Evolutionary conservation across 2,113 vertebrate species (phyloP).

Genomic region (Onychostruthus taczanowskii): DNA sequence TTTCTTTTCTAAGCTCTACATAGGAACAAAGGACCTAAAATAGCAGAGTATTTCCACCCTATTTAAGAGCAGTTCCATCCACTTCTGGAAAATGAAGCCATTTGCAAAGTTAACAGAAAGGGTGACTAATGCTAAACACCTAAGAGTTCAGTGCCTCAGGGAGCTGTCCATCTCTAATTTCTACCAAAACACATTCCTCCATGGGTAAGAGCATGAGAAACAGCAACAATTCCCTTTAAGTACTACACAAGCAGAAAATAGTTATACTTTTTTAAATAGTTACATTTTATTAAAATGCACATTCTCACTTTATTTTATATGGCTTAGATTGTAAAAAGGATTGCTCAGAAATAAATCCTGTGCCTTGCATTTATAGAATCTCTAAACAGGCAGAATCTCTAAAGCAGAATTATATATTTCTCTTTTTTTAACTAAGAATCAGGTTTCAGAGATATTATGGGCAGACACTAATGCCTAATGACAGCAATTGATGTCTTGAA

Average conservation of each 20-base stretch:
- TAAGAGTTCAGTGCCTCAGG: background rate
- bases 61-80: background rate
- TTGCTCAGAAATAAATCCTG: background rate
- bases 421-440: background rate
- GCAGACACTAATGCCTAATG: background rate
- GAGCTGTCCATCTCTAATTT: background rate
- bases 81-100: background rate
- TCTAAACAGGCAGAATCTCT: background rate
- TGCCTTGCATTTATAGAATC: background rate
- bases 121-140: background rate
- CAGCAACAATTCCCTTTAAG: background rate
- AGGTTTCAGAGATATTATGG: background rate
- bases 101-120: background rate
- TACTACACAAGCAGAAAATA: background rate
- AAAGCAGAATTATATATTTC: background rate
- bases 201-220: background rate
- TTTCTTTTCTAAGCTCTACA: background rate
- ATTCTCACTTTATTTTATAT: background rate
- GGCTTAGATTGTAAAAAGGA: background rate
- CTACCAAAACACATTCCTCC: background rate
- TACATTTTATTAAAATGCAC: background rate
- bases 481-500: background rate
- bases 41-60: background rate
- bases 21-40: background rate
- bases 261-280: background rate